A percentile compares a stretch with the other conserved stretches of the same genome.
Evolutionary conservation across 1,140 invertebrate species (phyloP).

Genomic region (Drosophila funebris): DNA sequence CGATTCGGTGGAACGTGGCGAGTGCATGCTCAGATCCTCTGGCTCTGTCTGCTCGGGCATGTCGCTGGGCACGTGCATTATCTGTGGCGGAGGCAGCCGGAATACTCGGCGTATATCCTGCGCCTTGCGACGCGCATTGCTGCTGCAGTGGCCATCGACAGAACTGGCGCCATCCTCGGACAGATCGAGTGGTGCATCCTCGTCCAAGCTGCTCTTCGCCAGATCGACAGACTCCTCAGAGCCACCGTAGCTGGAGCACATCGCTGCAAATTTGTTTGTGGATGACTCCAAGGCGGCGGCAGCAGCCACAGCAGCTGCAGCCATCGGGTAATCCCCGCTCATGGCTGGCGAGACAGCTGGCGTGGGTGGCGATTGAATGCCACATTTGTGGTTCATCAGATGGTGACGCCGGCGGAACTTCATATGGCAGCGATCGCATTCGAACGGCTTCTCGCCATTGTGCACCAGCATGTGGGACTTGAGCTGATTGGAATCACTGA

Average conservation of each 20-base stretch:
- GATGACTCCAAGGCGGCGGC: constrained; percentile 53
- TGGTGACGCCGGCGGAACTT: constrained; percentile 93
- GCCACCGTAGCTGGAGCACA: constrained; percentile 68
- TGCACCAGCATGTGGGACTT: constrained; percentile 95
- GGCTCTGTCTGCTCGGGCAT: constrained; percentile 93
- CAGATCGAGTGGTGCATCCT: constrained; percentile 74
- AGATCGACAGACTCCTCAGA: constrained; percentile 79
- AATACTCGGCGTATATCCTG: constrained; percentile 85
- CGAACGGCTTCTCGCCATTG: constrained; percentile 94
- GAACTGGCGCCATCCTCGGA: constrained; percentile 73
- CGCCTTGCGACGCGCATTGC: constrained; percentile 83
- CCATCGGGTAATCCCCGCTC: constrained; percentile 66
- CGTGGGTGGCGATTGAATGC: constrained; percentile 83
- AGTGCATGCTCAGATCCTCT: constrained; percentile 90
- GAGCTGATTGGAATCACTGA: constrained; percentile 97
- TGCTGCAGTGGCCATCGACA: constrained; percentile 58
- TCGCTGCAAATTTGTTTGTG: constrained; percentile 64
- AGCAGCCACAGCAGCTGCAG: constrained; percentile 45
- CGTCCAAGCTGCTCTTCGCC: constrained; percentile 53
- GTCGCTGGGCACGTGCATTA: constrained; percentile 74
- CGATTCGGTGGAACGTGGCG: constrained; percentile 68
- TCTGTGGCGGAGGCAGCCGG: constrained; percentile 75
- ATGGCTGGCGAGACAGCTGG: constrained; percentile 69
- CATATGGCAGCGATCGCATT: constrained; percentile 90
- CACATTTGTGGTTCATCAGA: constrained; percentile 93